Base-by-base conservation (phyloP, 2,797 vertebrate species). In the Morelia viridis region DNA sequence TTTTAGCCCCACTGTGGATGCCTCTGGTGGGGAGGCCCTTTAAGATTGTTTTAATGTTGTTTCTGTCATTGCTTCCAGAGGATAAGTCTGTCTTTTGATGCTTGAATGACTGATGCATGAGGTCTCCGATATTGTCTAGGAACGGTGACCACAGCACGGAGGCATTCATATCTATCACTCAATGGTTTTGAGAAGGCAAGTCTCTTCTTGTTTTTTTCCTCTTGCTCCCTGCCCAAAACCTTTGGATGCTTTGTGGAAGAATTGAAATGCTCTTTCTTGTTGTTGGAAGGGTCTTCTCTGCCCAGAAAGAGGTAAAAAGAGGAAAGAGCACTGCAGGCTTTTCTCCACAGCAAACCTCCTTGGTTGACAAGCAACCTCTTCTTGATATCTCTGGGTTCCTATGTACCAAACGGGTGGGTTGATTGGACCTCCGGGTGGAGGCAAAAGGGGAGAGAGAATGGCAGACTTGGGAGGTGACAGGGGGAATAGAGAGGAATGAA, bases 321-420 rank as follows among this genome's bases (percentile, higher is more conserved):
- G 85, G 2, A 31, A 31, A 91, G 61, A 56, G 64, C 84, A 65
- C 57, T 58, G 87, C 53, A 88, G 86, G 86, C 60, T 84, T 83
- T 56, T 26, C 46, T 26, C 35, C 68, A 0, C 1, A 1, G n/a
- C 84, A 90, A 0, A 56, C 58, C 0, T 0, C 11, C 80, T 88
- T 0, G 0, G 0, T 1, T 3, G 31, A n/a, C 35, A 1, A 50
- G 15, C 0, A 0, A 1, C 0, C 26, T 53, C 13, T n/a, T 56
- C 22, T 50, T 17, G n/a, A 56, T 9, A 31, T 41, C 88, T 9
- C 0, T 17, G 1, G 0, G 62, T n/a, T 28, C 61, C 58, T 87
- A 0, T 41, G 4, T 0, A 0, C 26, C 0, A 0, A 90, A 57
- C 65, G 22, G 46, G 41, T n/a, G 76, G 88, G 9, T 80, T 86